These are phyloP conservation scores for Bombus waltoni DNA, from an alignment of 1,140 invertebrate genomes.

Conservation along the genomic window DNA sequence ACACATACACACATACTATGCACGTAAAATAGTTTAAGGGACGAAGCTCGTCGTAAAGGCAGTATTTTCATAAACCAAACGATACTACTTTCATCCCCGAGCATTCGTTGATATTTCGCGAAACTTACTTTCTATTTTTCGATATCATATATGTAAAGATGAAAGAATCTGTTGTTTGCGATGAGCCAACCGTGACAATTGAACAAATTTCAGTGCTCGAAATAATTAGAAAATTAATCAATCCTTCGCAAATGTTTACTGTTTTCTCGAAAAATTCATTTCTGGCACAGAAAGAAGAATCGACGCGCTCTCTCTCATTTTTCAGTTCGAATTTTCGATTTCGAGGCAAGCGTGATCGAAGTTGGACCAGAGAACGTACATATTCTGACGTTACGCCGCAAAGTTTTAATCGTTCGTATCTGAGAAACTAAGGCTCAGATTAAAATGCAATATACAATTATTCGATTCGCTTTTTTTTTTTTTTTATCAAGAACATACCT, in stretches of 20 bases:
- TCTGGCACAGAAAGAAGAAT: neutral
- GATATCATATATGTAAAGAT: neutral
- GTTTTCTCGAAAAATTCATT: neutral
- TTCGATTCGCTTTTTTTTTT: neutral
- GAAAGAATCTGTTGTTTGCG: neutral
- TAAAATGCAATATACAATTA: neutral
- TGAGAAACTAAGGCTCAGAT: neutral
- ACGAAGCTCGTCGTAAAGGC: neutral
- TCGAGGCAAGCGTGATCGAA: neutral
- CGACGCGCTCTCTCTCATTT: neutral
- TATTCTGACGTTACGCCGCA: neutral
- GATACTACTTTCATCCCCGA: neutral
- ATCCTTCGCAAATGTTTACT: no score
- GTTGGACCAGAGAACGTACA: neutral
- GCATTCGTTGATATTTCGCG: neutral
- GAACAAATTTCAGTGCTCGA: neutral
- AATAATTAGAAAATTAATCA: neutral
- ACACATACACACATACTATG: neutral
- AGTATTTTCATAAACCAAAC: slow-evolving; percentile 25
- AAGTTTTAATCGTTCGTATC: neutral
- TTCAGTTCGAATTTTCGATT: no score
- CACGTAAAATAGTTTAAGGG: slow-evolving; percentile 2
- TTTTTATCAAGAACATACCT: neutral
- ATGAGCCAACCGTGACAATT: neutral
- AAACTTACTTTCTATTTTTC: slow-evolving; percentile 33